phyloP scores from a whole-genome alignment of 1,140 invertebrate species.

The Lordiphosa mommai region DNA sequence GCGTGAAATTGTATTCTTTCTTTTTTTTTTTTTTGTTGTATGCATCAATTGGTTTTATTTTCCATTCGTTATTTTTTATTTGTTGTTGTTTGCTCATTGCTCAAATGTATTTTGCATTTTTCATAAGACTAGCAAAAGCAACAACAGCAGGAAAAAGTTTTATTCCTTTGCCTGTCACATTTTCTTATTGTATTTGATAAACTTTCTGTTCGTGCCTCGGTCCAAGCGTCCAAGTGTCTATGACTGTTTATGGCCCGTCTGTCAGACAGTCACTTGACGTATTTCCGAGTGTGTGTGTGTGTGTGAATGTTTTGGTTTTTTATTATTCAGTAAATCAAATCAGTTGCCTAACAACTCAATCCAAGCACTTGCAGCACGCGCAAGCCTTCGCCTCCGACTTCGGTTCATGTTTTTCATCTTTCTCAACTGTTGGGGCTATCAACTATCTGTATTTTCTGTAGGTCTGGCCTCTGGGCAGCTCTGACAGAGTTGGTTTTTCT shows the following conservation, averaged over 20 bases:
- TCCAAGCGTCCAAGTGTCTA: constrained; percentile 66
- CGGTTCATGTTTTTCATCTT: constrained; percentile 45
- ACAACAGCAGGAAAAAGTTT: constrained; percentile 41
- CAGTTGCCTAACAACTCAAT: constrained; percentile 78
- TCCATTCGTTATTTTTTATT: constrained; percentile 16
- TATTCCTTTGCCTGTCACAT: constrained; percentile 58
- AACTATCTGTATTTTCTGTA: constrained; percentile 12
- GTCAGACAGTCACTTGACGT: constrained; percentile 11
- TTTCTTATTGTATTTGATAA: constrained; percentile 76
- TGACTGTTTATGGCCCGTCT: constrained; percentile 67
- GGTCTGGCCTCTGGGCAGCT: constrained; percentile 9
- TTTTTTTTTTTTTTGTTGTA: constrained; percentile 13
- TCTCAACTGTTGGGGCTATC: constrained; percentile 32
- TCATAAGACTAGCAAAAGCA: constrained; percentile 55
- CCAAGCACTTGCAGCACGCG: constrained; percentile 74
- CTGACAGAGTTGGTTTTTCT: constrained; percentile 16
- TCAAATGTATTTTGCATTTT: constrained; percentile 63
- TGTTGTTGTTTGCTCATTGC: constrained; percentile 37
- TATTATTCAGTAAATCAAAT: constrained; percentile 78
- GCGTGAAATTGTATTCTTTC: constrained; percentile 55
- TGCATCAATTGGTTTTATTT: constrained; percentile 23
- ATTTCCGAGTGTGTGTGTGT: constrained; percentile 12
- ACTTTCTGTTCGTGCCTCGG: constrained; percentile 50
- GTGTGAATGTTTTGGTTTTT: constrained; percentile 65
- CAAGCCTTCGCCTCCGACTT: neutral